Evolutionary conservation across 2,113 vertebrate genomes (phyloP).

Genomic region (Notothenia coriiceps): DNA sequence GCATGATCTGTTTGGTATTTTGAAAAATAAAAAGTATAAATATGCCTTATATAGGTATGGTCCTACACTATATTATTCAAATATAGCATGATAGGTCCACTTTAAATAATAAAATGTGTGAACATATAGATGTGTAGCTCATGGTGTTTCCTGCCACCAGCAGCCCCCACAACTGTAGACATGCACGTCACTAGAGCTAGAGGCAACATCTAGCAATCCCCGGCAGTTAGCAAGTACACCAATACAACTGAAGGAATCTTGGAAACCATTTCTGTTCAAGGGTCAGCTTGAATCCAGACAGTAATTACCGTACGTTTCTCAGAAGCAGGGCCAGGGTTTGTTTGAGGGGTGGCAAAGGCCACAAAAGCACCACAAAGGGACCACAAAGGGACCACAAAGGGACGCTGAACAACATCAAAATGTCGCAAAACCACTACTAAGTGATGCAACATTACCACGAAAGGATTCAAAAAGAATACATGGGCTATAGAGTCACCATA

Average conservation of each 20-base stretch:
- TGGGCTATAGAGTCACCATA: not conserved
- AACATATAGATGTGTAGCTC: not conserved
- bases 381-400: not conserved
- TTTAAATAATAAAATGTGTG: not conserved
- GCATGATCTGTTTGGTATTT: no score
- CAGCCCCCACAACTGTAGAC: not conserved
- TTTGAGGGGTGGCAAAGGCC: not conserved
- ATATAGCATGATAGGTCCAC: not conserved
- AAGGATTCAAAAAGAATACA: not conserved
- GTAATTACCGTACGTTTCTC: not conserved
- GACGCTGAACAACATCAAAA: not conserved
- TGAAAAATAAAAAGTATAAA: no score
- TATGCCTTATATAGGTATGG: no score
- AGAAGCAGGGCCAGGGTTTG: not conserved
- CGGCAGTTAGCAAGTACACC: not conserved
- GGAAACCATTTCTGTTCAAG: not conserved
- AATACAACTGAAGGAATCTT: not conserved
- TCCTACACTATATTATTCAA: no score
- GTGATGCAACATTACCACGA: not conserved
- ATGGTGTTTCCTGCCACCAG: not conserved
- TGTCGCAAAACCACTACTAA: not conserved
- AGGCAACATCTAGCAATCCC: not conserved
- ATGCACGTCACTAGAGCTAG: not conserved
- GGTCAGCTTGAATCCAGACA: constrained; percentile 4
- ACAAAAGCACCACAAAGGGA: not conserved